These are phyloP conservation scores for Cottus gobio DNA, from an alignment of 2,113 vertebrate species.

Conservation along the genomic window DNA sequence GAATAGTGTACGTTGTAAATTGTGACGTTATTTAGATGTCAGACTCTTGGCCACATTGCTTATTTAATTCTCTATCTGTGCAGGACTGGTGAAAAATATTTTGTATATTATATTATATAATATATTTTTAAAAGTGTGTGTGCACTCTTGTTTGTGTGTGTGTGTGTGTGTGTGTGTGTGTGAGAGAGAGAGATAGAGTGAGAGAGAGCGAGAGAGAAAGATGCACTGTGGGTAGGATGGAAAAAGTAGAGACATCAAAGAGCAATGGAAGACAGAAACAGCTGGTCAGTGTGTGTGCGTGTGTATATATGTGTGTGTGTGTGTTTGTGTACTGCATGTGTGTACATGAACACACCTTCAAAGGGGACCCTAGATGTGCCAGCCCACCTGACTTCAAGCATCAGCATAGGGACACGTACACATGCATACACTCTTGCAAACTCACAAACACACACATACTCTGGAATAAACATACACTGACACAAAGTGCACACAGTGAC, in stretches of 20 bases:
- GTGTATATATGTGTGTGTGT: constrained; percentile 27
- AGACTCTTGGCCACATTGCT: not conserved
- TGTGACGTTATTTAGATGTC: not conserved
- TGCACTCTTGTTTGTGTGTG: constrained; percentile 9
- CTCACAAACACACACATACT: constrained; percentile 9
- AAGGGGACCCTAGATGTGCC: constrained; percentile 66
- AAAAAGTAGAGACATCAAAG: constrained; percentile 74
- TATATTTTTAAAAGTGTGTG: constrained; percentile 25
- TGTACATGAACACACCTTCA: constrained; percentile 71
- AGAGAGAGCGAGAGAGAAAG: constrained; percentile 15
- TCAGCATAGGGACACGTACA: constrained; percentile 32
- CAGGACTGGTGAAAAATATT: not conserved
- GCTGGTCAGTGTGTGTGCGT: constrained; percentile 70
- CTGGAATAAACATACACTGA: constrained; percentile 7
- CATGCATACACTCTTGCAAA: constrained; percentile 6
- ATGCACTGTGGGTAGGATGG: constrained; percentile 36
- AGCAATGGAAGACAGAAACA: constrained; percentile 66
- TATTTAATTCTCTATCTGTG: not conserved
- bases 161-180: not conserved
- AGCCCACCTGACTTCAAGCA: constrained; percentile 71
- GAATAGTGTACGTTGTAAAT: not conserved
- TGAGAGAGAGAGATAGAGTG: not conserved
- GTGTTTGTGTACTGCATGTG: constrained; percentile 25
- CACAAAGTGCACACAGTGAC: not conserved
- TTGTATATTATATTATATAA: too few relatives aligned